Conservation (phyloP, 37 sponge, comb jelly and placozoan genomes). For the Theonella swinhoei region DNA sequence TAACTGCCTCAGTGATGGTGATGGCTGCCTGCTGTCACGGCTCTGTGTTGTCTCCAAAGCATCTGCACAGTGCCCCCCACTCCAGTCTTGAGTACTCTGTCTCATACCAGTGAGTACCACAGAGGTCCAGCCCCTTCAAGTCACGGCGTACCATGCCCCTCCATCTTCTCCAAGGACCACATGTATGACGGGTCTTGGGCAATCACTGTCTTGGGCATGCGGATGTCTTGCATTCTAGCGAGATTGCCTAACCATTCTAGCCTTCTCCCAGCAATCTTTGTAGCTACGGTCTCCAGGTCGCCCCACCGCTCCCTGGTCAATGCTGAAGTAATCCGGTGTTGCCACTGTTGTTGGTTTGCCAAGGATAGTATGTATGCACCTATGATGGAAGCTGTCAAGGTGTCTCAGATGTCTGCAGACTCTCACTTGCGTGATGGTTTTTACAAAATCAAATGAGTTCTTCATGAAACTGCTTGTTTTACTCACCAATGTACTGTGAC, state of each 20-base stretch:
- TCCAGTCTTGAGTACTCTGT: neutral
- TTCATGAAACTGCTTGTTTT: too few species aligned
- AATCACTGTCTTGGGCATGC: constrained; percentile 28
- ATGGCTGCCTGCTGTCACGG: too few species aligned
- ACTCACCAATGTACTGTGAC: neutral
- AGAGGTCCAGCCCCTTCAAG: too few species aligned
- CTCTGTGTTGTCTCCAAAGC: too few species aligned
- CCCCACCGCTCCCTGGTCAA: constrained; percentile 28
- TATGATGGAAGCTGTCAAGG: constrained; percentile 25
- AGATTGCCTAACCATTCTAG: constrained; percentile 38
- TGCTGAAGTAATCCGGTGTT: constrained; percentile 11
- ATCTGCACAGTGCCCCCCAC: neutral
- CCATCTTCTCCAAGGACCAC: too few species aligned
- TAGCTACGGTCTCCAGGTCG: constrained; percentile 11
- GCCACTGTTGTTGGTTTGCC: constrained; percentile 32
- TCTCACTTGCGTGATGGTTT: too few species aligned
- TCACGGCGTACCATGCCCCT: too few species aligned
- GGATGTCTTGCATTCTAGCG: constrained; percentile 24
- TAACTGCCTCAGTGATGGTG: too few species aligned
- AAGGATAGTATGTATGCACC: constrained; percentile 17
- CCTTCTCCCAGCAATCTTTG: neutral
- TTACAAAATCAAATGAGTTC: too few species aligned
- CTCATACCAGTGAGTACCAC: neutral
- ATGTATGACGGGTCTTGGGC: too few species aligned
- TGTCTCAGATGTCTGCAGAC: neutral